phyloP scores from a whole-genome alignment of 2,888 invertebrate genomes.

The Drosophila incognita region DNA sequence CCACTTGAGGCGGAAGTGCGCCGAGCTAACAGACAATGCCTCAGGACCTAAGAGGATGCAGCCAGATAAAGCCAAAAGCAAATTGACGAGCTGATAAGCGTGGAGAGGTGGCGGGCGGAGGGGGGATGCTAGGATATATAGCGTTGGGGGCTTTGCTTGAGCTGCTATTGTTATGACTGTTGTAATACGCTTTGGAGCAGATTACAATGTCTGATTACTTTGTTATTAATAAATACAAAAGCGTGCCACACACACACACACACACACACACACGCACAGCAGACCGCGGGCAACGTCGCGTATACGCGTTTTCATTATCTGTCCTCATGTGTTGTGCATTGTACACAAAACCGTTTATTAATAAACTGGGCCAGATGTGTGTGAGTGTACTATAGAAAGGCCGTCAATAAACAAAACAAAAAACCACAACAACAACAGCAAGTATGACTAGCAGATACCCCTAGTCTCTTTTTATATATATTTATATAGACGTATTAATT shows the following conservation, averaged over 20 bases:
- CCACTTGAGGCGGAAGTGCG: slow-evolving; percentile 73
- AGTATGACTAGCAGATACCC: background rate
- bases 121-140: background rate
- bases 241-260: slow-evolving; percentile 36
- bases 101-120: background rate
- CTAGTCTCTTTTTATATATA: background rate
- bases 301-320: slow-evolving; percentile 74
- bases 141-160: slow-evolving; percentile 9
- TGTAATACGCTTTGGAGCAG: slow-evolving; percentile 76
- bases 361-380: slow-evolving; percentile 53
- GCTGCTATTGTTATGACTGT: slow-evolving; percentile 74
- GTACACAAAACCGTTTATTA: slow-evolving; percentile 72
- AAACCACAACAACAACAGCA: slow-evolving; percentile 8
- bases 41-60: slow-evolving; percentile 52
- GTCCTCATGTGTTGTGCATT: slow-evolving; percentile 53
- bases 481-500: background rate
- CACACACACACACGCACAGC: background rate
- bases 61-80: slow-evolving; percentile 36
- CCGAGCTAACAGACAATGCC: slow-evolving; percentile 63
- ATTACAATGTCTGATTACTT: slow-evolving; percentile 81
- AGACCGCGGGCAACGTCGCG: slow-evolving; percentile 49
- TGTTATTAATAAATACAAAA: slow-evolving; percentile 80
- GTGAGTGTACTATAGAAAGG: slow-evolving; percentile 13
- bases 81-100: slow-evolving; percentile 3
- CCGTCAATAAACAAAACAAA: slow-evolving; percentile 24